Percentiles rank a stretch among this genome's conserved stretches.
Conservation (phyloP, 1,140 invertebrate genomes). For the Aphelinus certus region DNA sequence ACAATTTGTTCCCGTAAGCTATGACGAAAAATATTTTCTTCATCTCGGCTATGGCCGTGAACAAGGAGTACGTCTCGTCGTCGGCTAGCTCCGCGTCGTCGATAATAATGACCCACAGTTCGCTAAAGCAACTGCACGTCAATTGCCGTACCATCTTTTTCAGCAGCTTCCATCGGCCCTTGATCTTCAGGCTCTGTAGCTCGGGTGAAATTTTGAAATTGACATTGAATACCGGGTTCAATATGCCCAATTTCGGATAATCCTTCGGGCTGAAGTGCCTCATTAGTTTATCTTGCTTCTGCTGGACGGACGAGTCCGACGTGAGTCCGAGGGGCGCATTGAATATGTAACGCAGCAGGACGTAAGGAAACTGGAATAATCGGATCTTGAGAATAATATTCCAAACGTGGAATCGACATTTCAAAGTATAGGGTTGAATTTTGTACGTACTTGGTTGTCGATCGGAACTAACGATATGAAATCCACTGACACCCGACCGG, state of each 20-base stretch:
- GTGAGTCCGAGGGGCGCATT: constrained; percentile 59
- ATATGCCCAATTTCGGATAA: constrained; percentile 54
- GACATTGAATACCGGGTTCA: constrained; percentile 69
- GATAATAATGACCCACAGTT: constrained; percentile 66
- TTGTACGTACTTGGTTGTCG: constrained; percentile 55
- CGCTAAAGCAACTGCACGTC: constrained; percentile 53
- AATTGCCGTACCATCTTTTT: constrained; percentile 56
- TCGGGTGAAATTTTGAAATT: constrained; percentile 57
- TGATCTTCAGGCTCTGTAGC: background rate
- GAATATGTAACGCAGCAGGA: constrained; percentile 62
- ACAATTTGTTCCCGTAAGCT: constrained; percentile 49
- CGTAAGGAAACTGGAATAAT: constrained; percentile 56
- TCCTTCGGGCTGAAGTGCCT: constrained; percentile 54
- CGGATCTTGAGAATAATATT: too few relatives aligned
- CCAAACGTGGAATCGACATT: too few relatives aligned
- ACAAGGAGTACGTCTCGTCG: constrained; percentile 65
- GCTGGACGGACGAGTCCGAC: constrained; percentile 49
- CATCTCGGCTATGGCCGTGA: constrained; percentile 58
- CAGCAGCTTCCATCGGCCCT: constrained; percentile 53
- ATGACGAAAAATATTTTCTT: constrained; percentile 55
- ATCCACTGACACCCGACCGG: constrained; percentile 57
- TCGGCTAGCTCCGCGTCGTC: constrained; percentile 68
- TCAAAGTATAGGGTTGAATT: background rate
- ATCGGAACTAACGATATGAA: constrained; percentile 55
- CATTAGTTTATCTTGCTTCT: constrained; percentile 61